Percentiles rank a stretch among this genome's conserved stretches.
phyloP scores from a whole-genome alignment of 2,797 vertebrate genomes.

The Euphonia xanthogaster region DNA sequence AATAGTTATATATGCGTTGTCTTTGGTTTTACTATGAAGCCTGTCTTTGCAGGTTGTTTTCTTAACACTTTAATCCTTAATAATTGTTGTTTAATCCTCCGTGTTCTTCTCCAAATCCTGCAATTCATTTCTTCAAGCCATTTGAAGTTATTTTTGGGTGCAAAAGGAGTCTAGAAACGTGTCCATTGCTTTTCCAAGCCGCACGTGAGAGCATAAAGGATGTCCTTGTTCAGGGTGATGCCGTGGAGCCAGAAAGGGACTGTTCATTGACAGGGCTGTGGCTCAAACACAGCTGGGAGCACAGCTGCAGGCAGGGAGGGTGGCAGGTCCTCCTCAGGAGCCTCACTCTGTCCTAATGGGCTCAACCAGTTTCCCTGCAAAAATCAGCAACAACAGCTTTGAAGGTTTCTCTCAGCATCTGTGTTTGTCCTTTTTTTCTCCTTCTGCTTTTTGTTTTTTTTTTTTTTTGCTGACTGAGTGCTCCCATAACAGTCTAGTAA shows the following conservation, averaged over 20 bases:
- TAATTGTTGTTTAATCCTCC: background rate
- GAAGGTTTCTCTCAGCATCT: conserved; percentile 22
- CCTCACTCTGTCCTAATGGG: background rate
- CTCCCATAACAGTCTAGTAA: background rate
- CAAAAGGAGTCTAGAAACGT: background rate
- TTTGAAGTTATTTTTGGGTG: background rate
- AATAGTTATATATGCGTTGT: background rate
- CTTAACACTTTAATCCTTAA: background rate
- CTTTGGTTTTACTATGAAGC: background rate
- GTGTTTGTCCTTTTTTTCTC: background rate
- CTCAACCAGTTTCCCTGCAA: background rate
- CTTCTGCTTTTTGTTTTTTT: background rate
- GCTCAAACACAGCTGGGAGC: background rate
- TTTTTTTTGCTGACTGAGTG: background rate
- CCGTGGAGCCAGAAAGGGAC: background rate
- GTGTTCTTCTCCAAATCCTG: background rate
- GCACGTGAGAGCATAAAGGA: background rate
- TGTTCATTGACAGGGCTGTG: background rate
- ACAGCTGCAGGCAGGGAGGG: background rate
- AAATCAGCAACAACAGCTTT: conserved; percentile 16
- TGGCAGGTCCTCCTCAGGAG: background rate
- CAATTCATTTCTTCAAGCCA: background rate
- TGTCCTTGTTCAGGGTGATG: background rate
- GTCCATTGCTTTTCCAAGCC: background rate
- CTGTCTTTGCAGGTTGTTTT: background rate